Evolutionary conservation across 2,888 invertebrate species (phyloP), one percentile per base, ranked within the genome.

Genomic region (Luffia ferchaultella): DNA sequence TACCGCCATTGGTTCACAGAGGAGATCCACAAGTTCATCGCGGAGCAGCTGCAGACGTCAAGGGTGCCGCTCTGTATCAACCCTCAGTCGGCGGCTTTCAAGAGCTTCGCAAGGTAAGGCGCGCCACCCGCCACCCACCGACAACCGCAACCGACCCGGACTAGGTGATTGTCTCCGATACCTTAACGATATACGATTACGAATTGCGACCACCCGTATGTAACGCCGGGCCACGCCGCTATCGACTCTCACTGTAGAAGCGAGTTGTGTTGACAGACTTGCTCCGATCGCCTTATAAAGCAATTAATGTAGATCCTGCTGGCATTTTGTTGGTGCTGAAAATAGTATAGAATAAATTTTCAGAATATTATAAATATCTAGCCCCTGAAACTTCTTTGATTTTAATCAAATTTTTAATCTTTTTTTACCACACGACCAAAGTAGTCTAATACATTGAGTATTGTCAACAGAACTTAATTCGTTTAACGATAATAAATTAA

Each of bases 71-170:
- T 99, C 65, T 98, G 98, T 89, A 98, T 99, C 88, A 99, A 99
- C 87, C 99, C 98, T 66, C 97, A 97, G 86, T 98, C 98, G 72
- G 97, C 98, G 77, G 97, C 98, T 79, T 99, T 98, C 89, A 98
- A 98, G 89, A 98, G 96, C 89, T 99, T 99, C 91, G 96, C 97
- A 88, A 98, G 97, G 98, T 98, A 93, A 94, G 91, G 82, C 69
- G 77, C 60, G 67, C 63, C 49, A 53, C 18, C 43, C 51, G 50
- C 52, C 50, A 53, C 50, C 48, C 53, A 54, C 55, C 55, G 53
- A 54, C 52, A 55, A 50, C 62, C 62, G 61, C 62, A 65, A 65
- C 63, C 67, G 48, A 42, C 48, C 66, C 64, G 69, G 18, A 78
- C 79, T 83, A 83, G 82, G 83, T 83, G 83, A 83, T 79, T 76